These are phyloP conservation scores for Oncorhynchus keta DNA, from an alignment of 2,113 vertebrate genomes.

Conservation along the genomic window DNA sequence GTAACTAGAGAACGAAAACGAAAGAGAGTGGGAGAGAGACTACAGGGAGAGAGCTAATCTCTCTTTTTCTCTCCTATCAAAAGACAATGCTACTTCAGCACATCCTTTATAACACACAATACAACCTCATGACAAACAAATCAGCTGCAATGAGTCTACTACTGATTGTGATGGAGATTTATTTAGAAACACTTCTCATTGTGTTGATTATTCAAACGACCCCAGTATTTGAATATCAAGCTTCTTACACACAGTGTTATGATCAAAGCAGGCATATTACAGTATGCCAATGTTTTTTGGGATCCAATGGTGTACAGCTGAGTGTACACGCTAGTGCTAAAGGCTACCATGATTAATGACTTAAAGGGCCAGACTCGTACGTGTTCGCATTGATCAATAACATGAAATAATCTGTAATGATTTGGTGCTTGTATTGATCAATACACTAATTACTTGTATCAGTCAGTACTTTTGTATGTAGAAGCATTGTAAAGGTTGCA, in stretches of 20 bases:
- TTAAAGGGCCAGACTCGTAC: not conserved
- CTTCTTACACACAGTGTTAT: not conserved
- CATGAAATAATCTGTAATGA: not conserved
- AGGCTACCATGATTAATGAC: not conserved
- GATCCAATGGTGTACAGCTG: not conserved
- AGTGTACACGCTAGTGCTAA: slow-evolving; percentile 14
- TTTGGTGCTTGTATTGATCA: slow-evolving; percentile 12
- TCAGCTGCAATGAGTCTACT: not conserved
- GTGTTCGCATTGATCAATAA: slow-evolving; percentile 15
- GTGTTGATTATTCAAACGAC: too few relatives aligned
- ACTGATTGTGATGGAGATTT: too few relatives aligned
- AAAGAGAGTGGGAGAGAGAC: not conserved
- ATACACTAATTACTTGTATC: slow-evolving; percentile 3
- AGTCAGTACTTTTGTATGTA: slow-evolving; percentile 18
- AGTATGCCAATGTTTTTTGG: not conserved
- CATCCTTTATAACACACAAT: not conserved
- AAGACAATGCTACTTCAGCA: not conserved
- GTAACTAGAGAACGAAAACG: not conserved
- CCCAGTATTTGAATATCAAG: too few relatives aligned
- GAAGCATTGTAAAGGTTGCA: slow-evolving; percentile 1
- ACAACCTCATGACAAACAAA: not conserved
- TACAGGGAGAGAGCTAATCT: not conserved
- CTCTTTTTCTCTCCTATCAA: not conserved
- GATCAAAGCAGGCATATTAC: not conserved
- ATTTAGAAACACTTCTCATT: too few relatives aligned